phyloP scores from a whole-genome alignment of 2,797 vertebrate species.

The Falco cherrug region DNA sequence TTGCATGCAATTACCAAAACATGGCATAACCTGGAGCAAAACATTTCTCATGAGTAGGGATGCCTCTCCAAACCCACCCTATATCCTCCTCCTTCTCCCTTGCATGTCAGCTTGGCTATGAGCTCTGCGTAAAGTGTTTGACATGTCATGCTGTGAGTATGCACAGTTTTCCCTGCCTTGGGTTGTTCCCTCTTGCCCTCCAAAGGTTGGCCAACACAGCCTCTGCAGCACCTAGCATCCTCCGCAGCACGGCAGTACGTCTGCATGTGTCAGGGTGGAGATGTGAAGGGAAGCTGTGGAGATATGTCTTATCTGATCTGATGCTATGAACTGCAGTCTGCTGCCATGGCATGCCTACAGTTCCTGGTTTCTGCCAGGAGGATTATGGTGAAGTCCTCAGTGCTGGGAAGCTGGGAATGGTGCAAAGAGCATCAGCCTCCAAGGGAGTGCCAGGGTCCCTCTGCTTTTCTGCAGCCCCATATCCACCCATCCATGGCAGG shows the following conservation, averaged over 20 bases:
- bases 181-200: neutral
- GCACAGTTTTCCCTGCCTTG: neutral
- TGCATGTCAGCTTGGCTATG: rapidly evolving
- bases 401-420: rapidly evolving
- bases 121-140: neutral
- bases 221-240: neutral
- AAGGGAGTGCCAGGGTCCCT: neutral
- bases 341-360: neutral
- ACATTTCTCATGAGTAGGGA: neutral
- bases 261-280: neutral
- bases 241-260: rapidly evolving
- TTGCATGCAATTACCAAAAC: neutral
- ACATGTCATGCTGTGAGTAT: rapidly evolving
- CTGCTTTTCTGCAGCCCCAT: neutral
- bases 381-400: neutral
- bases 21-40: neutral
- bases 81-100: neutral
- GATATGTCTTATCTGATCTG: neutral
- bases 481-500: neutral
- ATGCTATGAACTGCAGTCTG: neutral
- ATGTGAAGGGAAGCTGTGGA: neutral
- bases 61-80: neutral
- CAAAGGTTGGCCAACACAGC: neutral
- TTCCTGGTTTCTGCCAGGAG: neutral
- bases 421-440: neutral